phyloP scores from a whole-genome alignment of 2,797 vertebrate species.

The Mormyrus proboscirostris region DNA sequence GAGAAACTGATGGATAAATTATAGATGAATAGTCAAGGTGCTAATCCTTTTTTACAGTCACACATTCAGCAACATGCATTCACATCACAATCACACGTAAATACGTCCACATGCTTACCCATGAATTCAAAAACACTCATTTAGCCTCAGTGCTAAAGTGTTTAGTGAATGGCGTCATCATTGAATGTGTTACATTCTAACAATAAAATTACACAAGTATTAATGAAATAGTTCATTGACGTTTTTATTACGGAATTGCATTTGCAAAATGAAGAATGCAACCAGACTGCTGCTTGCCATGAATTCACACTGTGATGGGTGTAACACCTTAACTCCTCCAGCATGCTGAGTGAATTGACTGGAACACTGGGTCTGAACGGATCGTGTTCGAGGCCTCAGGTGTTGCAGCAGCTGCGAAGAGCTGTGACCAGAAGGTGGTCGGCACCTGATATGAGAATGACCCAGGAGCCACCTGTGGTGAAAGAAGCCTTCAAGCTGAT shows the following conservation, averaged over 20 bases:
- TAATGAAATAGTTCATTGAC: not conserved
- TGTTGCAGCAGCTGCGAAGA: not conserved
- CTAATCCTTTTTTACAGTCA: not conserved
- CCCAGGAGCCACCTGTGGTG: not conserved
- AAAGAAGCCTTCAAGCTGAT: not conserved
- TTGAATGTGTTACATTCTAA: not conserved
- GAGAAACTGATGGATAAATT: not conserved
- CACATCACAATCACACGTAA: slow-evolving; percentile 15
- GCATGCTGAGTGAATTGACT: not conserved
- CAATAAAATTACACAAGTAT: not conserved
- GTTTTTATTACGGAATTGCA: not conserved
- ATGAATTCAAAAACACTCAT: slow-evolving; percentile 30
- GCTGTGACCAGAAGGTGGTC: not conserved
- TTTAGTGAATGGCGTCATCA: not conserved
- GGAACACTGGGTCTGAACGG: not conserved
- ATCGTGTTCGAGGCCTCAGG: not conserved
- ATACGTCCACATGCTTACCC: slow-evolving; percentile 25
- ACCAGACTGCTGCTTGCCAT: not conserved
- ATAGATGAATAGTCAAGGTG: not conserved
- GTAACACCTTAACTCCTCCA: not conserved
- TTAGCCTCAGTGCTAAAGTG: slow-evolving; percentile 14
- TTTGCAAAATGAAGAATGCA: not conserved
- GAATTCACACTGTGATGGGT: not conserved
- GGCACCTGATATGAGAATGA: not conserved
- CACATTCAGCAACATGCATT: not conserved